Conservation (phyloP, 2,888 invertebrate genomes). For the Cheilosia urbana region DNA sequence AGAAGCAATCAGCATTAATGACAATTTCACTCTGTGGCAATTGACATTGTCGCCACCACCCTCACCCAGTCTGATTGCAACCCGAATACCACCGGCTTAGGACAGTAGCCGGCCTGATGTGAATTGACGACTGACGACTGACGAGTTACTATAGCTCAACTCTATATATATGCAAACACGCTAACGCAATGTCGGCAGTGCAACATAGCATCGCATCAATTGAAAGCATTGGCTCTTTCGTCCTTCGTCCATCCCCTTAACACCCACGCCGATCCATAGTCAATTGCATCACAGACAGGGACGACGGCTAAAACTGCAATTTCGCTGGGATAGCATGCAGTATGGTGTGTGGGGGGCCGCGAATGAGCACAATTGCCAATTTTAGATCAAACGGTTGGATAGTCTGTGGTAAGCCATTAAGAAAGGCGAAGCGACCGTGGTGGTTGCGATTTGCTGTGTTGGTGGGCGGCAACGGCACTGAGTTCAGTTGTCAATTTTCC, state of each 20-base stretch:
- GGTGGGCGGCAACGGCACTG: slow-evolving; percentile 7
- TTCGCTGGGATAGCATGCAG: slow-evolving; percentile 20
- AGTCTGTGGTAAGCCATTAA: slow-evolving; percentile 72
- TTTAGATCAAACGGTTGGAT: slow-evolving; percentile 73
- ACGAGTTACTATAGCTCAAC: slow-evolving; percentile 65
- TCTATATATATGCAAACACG: slow-evolving; percentile 66
- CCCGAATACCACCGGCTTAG: slow-evolving; percentile 12
- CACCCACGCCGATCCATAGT: background rate
- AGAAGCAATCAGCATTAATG: slow-evolving; percentile 75
- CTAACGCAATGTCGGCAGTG: slow-evolving; percentile 72
- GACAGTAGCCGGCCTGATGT: slow-evolving; percentile 59
- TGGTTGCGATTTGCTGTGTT: slow-evolving; percentile 56
- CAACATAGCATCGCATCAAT: slow-evolving; percentile 67
- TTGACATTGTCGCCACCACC: slow-evolving; percentile 22
- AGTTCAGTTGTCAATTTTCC: slow-evolving; percentile 67
- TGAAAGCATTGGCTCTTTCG: slow-evolving; percentile 56
- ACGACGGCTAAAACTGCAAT: slow-evolving; percentile 59
- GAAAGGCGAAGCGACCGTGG: slow-evolving; percentile 46
- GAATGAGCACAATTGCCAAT: slow-evolving; percentile 71
- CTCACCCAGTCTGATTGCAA: background rate
- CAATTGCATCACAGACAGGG: background rate
- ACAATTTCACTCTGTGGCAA: slow-evolving; percentile 60
- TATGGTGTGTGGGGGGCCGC: slow-evolving; percentile 23
- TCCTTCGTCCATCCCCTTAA: slow-evolving; percentile 33
- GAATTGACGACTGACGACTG: slow-evolving; percentile 73